These are phyloP conservation scores for Brachyistius frenatus DNA, from an alignment of 2,113 vertebrate species.

Conservation along the genomic window DNA sequence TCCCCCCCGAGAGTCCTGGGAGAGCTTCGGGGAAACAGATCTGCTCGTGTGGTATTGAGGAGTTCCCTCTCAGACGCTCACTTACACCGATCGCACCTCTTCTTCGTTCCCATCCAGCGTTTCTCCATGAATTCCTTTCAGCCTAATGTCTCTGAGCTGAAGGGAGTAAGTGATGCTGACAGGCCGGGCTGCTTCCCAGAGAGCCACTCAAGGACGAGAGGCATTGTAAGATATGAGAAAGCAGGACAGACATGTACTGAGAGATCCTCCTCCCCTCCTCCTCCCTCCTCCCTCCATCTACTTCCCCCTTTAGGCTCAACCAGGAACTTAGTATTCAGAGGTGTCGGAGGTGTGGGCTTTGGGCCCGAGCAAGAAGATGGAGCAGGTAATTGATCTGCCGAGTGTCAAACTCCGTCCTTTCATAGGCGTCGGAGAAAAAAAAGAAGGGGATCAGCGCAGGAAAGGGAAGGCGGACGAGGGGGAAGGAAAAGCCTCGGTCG, in stretches of 20 bases:
- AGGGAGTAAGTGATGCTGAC: constrained; percentile 48
- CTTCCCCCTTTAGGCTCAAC: too few species aligned
- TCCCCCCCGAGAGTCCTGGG: constrained; percentile 19
- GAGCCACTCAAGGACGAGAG: constrained; percentile 45
- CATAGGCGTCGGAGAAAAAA: constrained; percentile 38
- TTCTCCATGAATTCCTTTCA: constrained; percentile 21
- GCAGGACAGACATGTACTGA: constrained; percentile 34
- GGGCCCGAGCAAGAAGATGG: constrained; percentile 3
- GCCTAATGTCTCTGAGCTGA: constrained; percentile 35
- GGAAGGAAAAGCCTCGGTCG: constrained; percentile 10
- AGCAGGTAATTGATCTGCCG: constrained; percentile 66
- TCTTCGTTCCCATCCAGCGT: constrained; percentile 6
- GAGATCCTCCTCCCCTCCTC: too few species aligned
- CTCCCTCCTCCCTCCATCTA: too few species aligned
- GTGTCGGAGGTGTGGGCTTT: constrained; percentile 39
- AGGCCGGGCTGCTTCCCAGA: constrained; percentile 43
- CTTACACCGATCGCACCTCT: not conserved
- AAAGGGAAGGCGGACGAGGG: constrained; percentile 40
- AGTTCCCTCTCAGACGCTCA: not conserved
- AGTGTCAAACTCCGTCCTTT: constrained; percentile 62
- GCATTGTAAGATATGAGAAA: constrained; percentile 54
- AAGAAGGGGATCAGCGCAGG: constrained; percentile 39
- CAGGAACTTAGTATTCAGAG: constrained; percentile 54
- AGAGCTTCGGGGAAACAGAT: not conserved
- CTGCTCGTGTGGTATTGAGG: not conserved